Conservation (phyloP, 2,888 invertebrate genomes). For the Cheilosia impressa region DNA sequence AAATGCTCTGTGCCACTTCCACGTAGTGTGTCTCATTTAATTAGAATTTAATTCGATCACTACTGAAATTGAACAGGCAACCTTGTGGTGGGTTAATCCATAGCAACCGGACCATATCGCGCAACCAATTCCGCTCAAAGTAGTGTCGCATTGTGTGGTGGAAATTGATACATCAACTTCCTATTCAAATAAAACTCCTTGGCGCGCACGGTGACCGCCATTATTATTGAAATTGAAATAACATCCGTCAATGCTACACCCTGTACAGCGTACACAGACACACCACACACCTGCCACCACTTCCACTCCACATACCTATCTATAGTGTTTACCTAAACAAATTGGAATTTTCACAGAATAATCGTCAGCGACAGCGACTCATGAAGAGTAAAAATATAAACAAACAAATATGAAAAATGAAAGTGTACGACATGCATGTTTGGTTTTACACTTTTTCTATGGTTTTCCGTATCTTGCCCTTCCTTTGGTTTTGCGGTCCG, state of each 20-base stretch:
- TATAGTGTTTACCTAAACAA: constrained; percentile 41
- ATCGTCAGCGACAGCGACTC: not conserved
- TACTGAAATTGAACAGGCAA: constrained; percentile 4
- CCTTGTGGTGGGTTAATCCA: constrained; percentile 30
- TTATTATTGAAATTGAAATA: constrained; percentile 16
- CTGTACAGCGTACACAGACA: not conserved
- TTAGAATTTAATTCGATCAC: constrained; percentile 44
- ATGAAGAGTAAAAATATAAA: constrained; percentile 9
- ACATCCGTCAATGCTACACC: constrained; percentile 49
- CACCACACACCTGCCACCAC: constrained; percentile 13
- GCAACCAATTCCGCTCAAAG: constrained; percentile 23
- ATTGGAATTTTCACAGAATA: constrained; percentile 40
- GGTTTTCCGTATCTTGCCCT: not conserved
- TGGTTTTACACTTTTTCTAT: constrained; percentile 28
- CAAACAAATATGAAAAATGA: constrained; percentile 39
- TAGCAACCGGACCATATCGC: constrained; percentile 36
- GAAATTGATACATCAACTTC: constrained; percentile 49
- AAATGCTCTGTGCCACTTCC: constrained; percentile 3
- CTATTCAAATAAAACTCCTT: constrained; percentile 35
- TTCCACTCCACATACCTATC: not conserved
- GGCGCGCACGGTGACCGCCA: constrained; percentile 9
- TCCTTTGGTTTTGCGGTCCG: constrained; percentile 3
- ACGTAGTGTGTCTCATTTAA: constrained; percentile 14
- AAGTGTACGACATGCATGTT: constrained; percentile 46
- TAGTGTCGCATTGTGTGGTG: not conserved